Base-by-base conservation (phyloP, 2,888 invertebrate genomes). In the Eupeodes latifasciatus region DNA sequence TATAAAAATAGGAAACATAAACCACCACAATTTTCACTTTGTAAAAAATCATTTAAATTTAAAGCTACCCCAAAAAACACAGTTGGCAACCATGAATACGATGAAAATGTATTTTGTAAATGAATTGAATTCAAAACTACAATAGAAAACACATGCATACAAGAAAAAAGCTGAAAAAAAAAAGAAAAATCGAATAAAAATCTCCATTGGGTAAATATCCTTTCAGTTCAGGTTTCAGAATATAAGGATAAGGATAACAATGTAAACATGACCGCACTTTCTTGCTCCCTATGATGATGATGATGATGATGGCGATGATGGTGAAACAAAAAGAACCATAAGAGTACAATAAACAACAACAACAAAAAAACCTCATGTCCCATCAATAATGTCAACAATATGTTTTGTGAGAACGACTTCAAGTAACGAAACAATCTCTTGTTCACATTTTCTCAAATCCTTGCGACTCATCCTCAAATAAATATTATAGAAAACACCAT, bases 371-470 rank as follows among this genome's bases (percentile, higher is more conserved):
- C 84, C 74, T 84, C 80, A 57, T 67, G 77, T 77, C 72, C 72
- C 87, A 88, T 88, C 85, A 88, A 88, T 85, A 88, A 75, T 88
- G 88, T 88, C 88, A 88, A 88, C 85, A 85, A 81, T 76, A 80
- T 76, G 71, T 80, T 75, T 16, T 80, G 67, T 76, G 49, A 40
- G 40, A 6, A 7, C 40, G 27, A 27, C 27, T 27, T 40, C 9
- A 0, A 40, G 49, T 27, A 72, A 77, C 40, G 75, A 86, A 72
- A 72, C 49, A 64, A 71, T 64, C 47, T 57, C n/a, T 19, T 53
- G 40, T 40, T 40, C 40, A 9, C 40, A 5, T 7, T 40, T 40
- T 40, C 40, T 40, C 40, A 40, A 40, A 40, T 40, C 40, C 40
- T 40, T 40, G 40, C 40, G 40, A 5, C 40, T 40, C 40, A 40